Evolutionary conservation across 2,888 invertebrate genomes (phyloP).

Genomic region (Furcula furcula): DNA sequence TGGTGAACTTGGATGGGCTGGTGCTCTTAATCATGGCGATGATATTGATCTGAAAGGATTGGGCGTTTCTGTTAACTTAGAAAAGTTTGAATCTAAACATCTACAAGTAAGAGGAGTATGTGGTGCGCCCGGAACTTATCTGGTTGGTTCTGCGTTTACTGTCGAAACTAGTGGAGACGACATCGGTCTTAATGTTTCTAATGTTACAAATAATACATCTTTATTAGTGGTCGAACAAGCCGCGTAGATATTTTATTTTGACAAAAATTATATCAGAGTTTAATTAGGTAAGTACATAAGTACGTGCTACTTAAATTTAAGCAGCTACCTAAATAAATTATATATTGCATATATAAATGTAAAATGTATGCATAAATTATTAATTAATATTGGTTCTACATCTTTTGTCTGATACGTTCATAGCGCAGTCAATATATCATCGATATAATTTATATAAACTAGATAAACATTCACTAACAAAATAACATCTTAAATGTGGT

Average conservation of each 20-base stretch:
- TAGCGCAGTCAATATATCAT: no score
- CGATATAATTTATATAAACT: no score
- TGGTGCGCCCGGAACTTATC: conserved; percentile 85
- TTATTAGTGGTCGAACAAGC: conserved; percentile 60
- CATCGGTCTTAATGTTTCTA: conserved; percentile 37
- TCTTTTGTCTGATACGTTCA: no score
- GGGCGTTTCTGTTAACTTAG: conserved; percentile 66
- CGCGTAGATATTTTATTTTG: conserved; percentile 15
- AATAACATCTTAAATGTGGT: no score
- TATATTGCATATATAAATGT: no score
- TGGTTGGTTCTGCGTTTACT: conserved; percentile 84
- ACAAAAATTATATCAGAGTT: no score
- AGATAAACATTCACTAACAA: no score
- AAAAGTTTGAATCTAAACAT: conserved; percentile 75
- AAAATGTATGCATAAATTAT: no score
- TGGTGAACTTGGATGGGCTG: conserved; percentile 69
- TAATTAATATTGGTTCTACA: no score
- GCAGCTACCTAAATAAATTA: no score
- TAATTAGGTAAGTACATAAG: no score
- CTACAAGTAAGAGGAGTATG: conserved; percentile 83
- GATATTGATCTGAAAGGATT: conserved; percentile 58
- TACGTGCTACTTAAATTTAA: no score
- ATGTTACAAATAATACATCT: conserved; percentile 56
- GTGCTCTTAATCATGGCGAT: conserved; percentile 62
- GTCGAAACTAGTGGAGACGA: conserved; percentile 38